These are phyloP conservation scores for Diorhabda sublineata DNA, from an alignment of 1,140 invertebrate genomes.

Conservation along the genomic window DNA sequence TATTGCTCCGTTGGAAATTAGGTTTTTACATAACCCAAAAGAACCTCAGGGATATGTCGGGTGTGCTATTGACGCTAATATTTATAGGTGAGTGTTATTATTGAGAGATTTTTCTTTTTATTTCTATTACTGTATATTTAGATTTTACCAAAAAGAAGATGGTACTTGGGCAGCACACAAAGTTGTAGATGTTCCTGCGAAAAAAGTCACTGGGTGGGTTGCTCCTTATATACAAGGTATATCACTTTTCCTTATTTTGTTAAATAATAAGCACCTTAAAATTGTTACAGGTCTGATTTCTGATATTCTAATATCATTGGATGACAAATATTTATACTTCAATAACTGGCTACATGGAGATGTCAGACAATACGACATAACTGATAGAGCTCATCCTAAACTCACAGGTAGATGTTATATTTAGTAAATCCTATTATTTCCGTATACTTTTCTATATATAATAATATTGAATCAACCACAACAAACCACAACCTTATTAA, in stretches of 20 bases:
- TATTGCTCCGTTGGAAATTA: slow-evolving; percentile 83
- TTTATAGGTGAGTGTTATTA: slow-evolving; percentile 58
- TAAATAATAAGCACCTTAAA: too few species aligned
- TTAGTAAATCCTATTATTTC: too few species aligned
- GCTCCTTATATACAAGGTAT: slow-evolving; percentile 57
- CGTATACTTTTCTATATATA: too few species aligned
- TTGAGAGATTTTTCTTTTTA: too few species aligned
- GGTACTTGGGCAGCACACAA: slow-evolving; percentile 70
- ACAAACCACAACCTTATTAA: too few species aligned
- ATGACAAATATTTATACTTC: slow-evolving; percentile 90
- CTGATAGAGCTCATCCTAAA: slow-evolving; percentile 73
- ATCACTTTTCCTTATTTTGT: neutral
- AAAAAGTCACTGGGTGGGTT: slow-evolving; percentile 67
- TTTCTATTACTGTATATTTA: slow-evolving; percentile 32
- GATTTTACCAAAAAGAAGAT: slow-evolving; percentile 62
- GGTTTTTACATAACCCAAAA: slow-evolving; percentile 91
- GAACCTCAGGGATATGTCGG: slow-evolving; percentile 78
- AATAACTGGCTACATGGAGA: slow-evolving; percentile 93
- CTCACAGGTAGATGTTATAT: slow-evolving; percentile 55
- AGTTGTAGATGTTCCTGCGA: slow-evolving; percentile 71
- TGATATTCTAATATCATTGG: slow-evolving; percentile 90
- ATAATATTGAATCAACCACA: too few species aligned
- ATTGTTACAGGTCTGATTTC: slow-evolving; percentile 75
- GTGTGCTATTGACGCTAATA: slow-evolving; percentile 69
- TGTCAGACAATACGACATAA: slow-evolving; percentile 91